These are phyloP conservation scores for Pachycephala philippinensis DNA, from an alignment of 2,113 vertebrate species.

Conservation along the genomic window DNA sequence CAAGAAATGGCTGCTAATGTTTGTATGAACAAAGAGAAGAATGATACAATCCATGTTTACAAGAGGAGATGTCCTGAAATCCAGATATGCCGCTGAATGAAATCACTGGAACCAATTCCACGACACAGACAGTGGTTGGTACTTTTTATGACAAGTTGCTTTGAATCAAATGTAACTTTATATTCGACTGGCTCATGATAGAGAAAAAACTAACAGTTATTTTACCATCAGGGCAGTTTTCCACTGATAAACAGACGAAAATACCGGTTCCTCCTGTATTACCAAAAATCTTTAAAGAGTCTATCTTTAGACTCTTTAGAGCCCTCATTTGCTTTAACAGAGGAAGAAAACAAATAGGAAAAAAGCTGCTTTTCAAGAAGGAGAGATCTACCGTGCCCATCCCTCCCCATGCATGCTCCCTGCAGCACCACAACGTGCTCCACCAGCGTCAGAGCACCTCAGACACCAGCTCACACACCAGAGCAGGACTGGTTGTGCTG, in stretches of 20 bases:
- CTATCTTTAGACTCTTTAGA: not conserved
- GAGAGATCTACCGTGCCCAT: not conserved
- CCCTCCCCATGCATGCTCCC: not conserved
- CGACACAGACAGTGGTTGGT: not conserved
- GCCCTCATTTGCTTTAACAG: not conserved
- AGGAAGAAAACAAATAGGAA: not conserved
- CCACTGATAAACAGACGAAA: not conserved
- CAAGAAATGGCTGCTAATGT: not conserved
- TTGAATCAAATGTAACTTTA: not conserved
- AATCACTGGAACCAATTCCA: not conserved
- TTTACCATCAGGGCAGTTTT: not conserved
- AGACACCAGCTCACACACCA: not conserved
- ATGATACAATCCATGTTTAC: not conserved
- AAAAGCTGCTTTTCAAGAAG: not conserved
- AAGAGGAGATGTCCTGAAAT: not conserved
- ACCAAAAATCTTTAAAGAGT: not conserved
- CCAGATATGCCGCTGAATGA: fast-evolving
- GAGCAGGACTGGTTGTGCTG: not conserved
- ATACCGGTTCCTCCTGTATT: not conserved
- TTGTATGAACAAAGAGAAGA: not conserved
- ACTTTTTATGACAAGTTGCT: not conserved
- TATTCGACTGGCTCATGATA: not conserved
- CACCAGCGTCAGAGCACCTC: not conserved
- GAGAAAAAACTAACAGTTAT: not conserved
- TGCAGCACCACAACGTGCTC: not conserved